Conservation (phyloP, 2,797 vertebrate species). For the Ateles fusciceps region DNA sequence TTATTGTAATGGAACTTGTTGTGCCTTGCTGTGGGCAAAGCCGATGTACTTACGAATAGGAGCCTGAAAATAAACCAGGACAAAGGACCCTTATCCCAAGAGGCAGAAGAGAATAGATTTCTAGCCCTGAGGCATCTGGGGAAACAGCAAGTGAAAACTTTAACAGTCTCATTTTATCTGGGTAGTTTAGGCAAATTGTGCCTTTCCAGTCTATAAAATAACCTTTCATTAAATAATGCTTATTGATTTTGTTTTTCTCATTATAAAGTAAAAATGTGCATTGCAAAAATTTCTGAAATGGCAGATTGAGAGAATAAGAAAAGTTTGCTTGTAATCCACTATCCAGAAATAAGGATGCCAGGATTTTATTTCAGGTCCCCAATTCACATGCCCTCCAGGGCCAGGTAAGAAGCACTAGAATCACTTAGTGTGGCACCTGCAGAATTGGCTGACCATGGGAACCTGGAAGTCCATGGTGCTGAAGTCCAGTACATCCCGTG, state of each 20-base stretch:
- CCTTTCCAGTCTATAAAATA: neutral
- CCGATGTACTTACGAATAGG: neutral
- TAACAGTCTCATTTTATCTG: neutral
- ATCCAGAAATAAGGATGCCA: neutral
- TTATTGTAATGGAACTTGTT: neutral
- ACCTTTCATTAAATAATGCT: conserved; percentile 33
- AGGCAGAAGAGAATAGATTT: conserved; percentile 29
- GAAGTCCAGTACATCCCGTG: rapidly evolving
- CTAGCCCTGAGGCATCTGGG: neutral
- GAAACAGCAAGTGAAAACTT: neutral
- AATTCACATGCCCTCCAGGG: neutral
- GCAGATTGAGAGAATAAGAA: conserved; percentile 1
- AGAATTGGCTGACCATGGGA: neutral
- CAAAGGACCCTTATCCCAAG: conserved; percentile 59
- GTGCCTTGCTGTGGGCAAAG: conserved; percentile 53
- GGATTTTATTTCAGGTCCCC: neutral
- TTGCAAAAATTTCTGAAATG: neutral
- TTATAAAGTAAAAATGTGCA: conserved; percentile 7
- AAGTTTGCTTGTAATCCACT: neutral
- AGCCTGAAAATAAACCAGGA: conserved; percentile 50
- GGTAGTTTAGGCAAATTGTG: neutral
- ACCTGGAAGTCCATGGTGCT: rapidly evolving
- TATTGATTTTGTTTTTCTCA: conserved; percentile 43
- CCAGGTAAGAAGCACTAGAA: neutral
- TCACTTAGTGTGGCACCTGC: neutral